phyloP scores from a whole-genome alignment of 2,113 vertebrate species.

The Epinephelus fuscoguttatus region DNA sequence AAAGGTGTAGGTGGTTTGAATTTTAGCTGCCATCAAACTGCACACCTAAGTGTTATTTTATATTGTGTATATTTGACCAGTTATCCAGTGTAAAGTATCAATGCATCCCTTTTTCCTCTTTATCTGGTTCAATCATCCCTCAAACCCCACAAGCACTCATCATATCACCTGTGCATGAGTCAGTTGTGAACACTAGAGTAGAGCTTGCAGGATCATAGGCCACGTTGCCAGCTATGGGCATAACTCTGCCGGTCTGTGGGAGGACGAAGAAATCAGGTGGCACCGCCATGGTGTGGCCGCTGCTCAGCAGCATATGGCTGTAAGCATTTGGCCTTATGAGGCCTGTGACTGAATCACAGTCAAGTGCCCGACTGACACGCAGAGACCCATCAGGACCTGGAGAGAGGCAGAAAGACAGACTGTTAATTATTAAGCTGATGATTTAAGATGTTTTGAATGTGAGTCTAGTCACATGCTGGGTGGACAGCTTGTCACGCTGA shows the following conservation, averaged over 20 bases:
- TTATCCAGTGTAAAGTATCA: not conserved
- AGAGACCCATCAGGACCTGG: conserved; percentile 80
- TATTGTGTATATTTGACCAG: not conserved
- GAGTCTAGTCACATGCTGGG: not conserved
- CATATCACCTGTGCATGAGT: conserved; percentile 77
- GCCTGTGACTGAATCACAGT: conserved; percentile 82
- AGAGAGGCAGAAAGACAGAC: conserved; percentile 10
- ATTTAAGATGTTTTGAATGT: conserved; percentile 15
- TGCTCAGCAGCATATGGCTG: conserved; percentile 83
- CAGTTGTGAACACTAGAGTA: conserved; percentile 83
- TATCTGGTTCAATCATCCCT: not conserved
- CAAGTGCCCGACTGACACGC: conserved; percentile 62
- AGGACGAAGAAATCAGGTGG: conserved; percentile 88
- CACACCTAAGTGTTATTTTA: not conserved
- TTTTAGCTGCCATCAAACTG: not conserved
- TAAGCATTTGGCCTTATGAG: conserved; percentile 82
- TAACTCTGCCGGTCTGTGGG: conserved; percentile 86
- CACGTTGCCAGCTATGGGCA: conserved; percentile 88
- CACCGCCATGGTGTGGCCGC: conserved; percentile 81
- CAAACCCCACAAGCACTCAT: not conserved
- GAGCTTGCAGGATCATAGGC: conserved; percentile 85
- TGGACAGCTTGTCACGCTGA: not conserved
- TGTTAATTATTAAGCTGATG: not conserved
- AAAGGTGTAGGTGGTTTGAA: not conserved
- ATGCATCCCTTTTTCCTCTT: not conserved